These are phyloP conservation scores for Orchesella flavescens DNA, from an alignment of 2,888 invertebrate species.

Conservation along the genomic window DNA sequence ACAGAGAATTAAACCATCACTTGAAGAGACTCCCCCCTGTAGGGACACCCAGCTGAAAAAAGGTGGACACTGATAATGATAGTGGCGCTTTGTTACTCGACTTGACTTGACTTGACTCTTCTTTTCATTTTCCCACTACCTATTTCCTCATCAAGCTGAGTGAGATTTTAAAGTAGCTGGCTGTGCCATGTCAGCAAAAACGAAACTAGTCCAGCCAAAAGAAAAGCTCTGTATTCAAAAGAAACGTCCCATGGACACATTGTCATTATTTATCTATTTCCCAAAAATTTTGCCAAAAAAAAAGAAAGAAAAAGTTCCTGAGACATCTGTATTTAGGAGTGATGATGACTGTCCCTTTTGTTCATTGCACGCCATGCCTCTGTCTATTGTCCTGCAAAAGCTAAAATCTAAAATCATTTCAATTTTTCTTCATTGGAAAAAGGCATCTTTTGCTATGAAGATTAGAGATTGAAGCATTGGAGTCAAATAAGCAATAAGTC, in stretches of 20 bases:
- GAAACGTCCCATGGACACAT: constrained; percentile 42
- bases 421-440: constrained; percentile 41
- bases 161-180: neutral
- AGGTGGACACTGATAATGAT: constrained; percentile 59
- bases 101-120: neutral
- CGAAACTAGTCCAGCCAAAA: neutral
- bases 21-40: constrained; percentile 51
- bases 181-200: neutral
- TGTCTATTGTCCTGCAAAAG: constrained; percentile 50
- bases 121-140: constrained; percentile 8
- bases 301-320: constrained; percentile 17
- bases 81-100: constrained; percentile 48
- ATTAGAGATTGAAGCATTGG: neutral
- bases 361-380: constrained; percentile 41
- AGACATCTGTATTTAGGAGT: constrained; percentile 43
- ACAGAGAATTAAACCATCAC: constrained; percentile 40
- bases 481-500: constrained; percentile 54
- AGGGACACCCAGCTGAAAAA: constrained; percentile 61
- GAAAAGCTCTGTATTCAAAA: constrained; percentile 29
- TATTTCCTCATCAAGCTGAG: neutral
- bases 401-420: constrained; percentile 36
- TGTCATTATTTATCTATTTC: constrained; percentile 55
- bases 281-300: constrained; percentile 41
- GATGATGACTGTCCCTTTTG: constrained; percentile 20
- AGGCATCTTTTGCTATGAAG: neutral